phyloP scores from a whole-genome alignment of 1,140 invertebrate species.

The Scaptomyza montana region DNA sequence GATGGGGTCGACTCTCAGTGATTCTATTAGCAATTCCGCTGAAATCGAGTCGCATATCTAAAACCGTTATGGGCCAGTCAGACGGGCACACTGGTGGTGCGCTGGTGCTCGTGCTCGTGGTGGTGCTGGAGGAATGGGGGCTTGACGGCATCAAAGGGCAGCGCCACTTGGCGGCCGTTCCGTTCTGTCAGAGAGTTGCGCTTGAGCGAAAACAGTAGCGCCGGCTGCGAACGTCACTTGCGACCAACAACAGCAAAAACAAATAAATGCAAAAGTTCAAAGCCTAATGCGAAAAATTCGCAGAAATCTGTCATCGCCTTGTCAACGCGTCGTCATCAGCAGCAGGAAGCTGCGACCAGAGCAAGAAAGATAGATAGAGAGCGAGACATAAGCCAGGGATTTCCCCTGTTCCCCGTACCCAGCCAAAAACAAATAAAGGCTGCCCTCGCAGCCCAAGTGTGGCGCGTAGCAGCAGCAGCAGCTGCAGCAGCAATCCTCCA shows the following conservation, averaged over 20 bases:
- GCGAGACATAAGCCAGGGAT: background rate
- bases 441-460: conserved; percentile 50
- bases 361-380: conserved; percentile 2
- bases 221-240: conserved; percentile 46
- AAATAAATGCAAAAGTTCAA: conserved; percentile 73
- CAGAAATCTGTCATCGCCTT: conserved; percentile 81
- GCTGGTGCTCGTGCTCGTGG: background rate
- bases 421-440: conserved; percentile 4
- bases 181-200: conserved; percentile 61
- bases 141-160: conserved; percentile 64
- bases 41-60: conserved; percentile 73
- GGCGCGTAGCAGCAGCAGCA: conserved; percentile 14
- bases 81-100: background rate
- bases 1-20: conserved; percentile 37
- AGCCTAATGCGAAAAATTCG: conserved; percentile 82
- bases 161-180: conserved; percentile 76
- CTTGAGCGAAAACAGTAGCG: conserved; percentile 78
- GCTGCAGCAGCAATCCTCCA: conserved; percentile 53
- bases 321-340: conserved; percentile 75
- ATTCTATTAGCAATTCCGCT: conserved; percentile 77
- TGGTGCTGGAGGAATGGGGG: background rate
- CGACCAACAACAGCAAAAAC: conserved; percentile 19
- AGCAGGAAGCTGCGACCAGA: conserved; percentile 42
- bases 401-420: background rate
- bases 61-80: conserved; percentile 62